Percentiles rank a stretch among this genome's conserved stretches.
Conservation (phyloP, 2,888 invertebrate genomes). For the Archips xylosteana region DNA sequence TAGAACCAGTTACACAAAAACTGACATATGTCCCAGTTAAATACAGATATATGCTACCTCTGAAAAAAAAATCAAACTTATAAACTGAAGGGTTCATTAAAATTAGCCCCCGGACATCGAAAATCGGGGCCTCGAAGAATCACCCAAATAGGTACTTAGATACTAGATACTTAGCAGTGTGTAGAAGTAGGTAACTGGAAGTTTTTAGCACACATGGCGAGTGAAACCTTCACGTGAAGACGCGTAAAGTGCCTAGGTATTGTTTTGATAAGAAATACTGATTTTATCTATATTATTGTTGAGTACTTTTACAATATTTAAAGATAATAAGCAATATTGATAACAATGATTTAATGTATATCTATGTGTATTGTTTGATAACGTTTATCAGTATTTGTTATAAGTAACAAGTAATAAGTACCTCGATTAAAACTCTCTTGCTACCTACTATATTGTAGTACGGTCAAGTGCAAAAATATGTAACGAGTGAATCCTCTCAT, state of each 20-base stretch:
- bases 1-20: too few relatives aligned
- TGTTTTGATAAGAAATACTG: conserved; percentile 69
- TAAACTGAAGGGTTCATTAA: too few relatives aligned
- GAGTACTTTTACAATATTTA: conserved; percentile 78
- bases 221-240: conserved; percentile 50
- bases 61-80: too few relatives aligned
- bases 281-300: conserved; percentile 72
- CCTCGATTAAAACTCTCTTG: conserved; percentile 61
- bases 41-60: too few relatives aligned
- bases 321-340: conserved; percentile 80
- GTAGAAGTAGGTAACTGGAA: background rate
- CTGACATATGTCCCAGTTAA: too few relatives aligned
- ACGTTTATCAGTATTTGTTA: conserved; percentile 74
- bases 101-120: too few relatives aligned
- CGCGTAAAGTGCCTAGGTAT: conserved; percentile 56
- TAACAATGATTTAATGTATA: conserved; percentile 76
- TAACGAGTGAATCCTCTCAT: too few relatives aligned
- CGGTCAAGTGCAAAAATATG: too few relatives aligned
- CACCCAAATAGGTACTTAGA: background rate
- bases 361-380: conserved; percentile 82
- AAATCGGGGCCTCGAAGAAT: too few relatives aligned
- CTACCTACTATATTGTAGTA: conserved; percentile 54
- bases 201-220: conserved; percentile 3
- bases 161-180: background rate
- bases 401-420: conserved; percentile 57